Percentiles rank a stretch among this genome's conserved stretches.
Evolutionary conservation across 2,888 invertebrate genomes (phyloP).

Genomic region (Parochlus steinenii): DNA sequence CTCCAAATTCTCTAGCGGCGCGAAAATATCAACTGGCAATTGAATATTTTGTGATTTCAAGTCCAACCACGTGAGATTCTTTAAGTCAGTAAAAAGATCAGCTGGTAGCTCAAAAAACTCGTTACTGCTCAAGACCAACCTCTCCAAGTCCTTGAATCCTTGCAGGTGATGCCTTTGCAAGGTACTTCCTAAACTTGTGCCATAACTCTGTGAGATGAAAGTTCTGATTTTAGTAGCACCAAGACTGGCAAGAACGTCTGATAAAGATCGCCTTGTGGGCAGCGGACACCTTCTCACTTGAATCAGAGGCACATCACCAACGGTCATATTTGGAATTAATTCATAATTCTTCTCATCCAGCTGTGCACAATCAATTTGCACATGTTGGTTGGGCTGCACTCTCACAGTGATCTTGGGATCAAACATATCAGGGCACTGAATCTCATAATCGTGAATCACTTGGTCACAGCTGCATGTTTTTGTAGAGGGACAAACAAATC

Average conservation of each 20-base stretch:
- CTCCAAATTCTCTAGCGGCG: conserved; percentile 36
- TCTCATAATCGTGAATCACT: conserved; percentile 26
- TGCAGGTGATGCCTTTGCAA: conserved; percentile 40
- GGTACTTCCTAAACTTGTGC: conserved; percentile 33
- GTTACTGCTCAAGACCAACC: conserved; percentile 42
- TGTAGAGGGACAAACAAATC: too few species aligned
- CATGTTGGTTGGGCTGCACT: conserved; percentile 21
- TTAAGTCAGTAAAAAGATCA: conserved; percentile 42
- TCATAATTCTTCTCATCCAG: conserved; percentile 22
- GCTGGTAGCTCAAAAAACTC: conserved; percentile 41
- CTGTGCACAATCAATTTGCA: conserved; percentile 25
- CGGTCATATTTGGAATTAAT: conserved; percentile 22
- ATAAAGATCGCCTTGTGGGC: conserved; percentile 30
- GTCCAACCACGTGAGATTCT: conserved; percentile 44
- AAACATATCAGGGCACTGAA: conserved; percentile 23
- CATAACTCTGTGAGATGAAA: conserved; percentile 36
- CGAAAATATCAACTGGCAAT: conserved; percentile 38
- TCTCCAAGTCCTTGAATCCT: conserved; percentile 36
- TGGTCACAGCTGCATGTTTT: too few species aligned
- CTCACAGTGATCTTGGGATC: conserved; percentile 24
- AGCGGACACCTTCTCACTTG: conserved; percentile 27
- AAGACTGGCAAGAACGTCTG: conserved; percentile 24
- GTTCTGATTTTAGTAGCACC: conserved; percentile 25
- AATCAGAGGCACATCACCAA: conserved; percentile 22
- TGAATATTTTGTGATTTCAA: conserved; percentile 42